Evolutionary conservation across 2,797 vertebrate species (phyloP).

Genomic region (Pampus argenteus): DNA sequence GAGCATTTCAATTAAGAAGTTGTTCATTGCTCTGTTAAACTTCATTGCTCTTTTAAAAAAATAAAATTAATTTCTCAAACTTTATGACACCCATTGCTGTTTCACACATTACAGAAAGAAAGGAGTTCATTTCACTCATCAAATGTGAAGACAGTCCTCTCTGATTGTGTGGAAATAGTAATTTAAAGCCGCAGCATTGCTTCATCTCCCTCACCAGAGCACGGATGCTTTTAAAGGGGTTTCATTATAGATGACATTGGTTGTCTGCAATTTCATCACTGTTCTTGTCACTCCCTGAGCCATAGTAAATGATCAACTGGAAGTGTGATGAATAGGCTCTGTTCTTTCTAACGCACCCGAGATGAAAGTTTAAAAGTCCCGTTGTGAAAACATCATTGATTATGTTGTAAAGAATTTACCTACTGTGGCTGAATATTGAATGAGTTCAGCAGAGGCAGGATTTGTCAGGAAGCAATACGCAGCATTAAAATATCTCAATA

Average conservation of each 20-base stretch:
- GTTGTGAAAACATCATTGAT: constrained; percentile 26
- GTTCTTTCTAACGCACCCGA: constrained; percentile 10
- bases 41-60: constrained; percentile 10
- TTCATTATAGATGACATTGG: constrained; percentile 24
- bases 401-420: constrained; percentile 6
- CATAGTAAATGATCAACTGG: constrained; percentile 33
- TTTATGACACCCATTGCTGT: constrained; percentile 17
- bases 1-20: constrained; percentile 45
- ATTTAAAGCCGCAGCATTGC: constrained; percentile 23
- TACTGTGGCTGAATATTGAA: constrained; percentile 24
- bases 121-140: constrained; percentile 47
- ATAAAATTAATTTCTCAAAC: constrained; percentile 20
- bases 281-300: constrained; percentile 26
- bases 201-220: constrained; percentile 28
- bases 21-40: constrained; percentile 7
- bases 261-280: constrained; percentile 49
- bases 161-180: constrained; percentile 33
- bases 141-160: constrained; percentile 37
- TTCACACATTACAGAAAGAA: constrained; percentile 25
- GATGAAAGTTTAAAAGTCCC: constrained; percentile 4
- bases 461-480: no score
- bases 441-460: not conserved
- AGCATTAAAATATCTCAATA: not conserved
- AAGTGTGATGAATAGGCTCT: not conserved
- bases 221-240: constrained; percentile 21